phyloP scores from a whole-genome alignment of 1,140 invertebrate species.

The Dinoponera quadriceps region DNA sequence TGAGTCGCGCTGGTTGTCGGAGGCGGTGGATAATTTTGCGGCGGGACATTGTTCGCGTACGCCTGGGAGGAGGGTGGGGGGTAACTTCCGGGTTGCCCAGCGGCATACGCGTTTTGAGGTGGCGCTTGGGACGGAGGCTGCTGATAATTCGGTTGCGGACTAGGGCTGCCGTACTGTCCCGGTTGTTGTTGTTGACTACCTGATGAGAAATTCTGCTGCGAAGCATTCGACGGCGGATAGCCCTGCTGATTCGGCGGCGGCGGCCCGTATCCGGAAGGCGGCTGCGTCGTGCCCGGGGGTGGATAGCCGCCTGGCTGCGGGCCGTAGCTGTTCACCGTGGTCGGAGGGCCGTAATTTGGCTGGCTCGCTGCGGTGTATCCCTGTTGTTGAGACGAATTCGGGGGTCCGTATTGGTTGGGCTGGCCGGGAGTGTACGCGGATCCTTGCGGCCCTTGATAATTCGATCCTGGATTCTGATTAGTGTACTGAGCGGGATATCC shows the following conservation, averaged over 20 bases:
- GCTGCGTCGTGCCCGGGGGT: constrained; percentile 79
- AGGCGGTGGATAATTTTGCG: constrained; percentile 82
- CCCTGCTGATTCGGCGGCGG: constrained; percentile 83
- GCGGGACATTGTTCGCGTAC: constrained; percentile 82
- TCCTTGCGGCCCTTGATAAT: constrained; percentile 84
- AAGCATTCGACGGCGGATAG: constrained; percentile 81
- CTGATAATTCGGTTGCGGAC: constrained; percentile 83
- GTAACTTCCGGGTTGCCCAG: constrained; percentile 81
- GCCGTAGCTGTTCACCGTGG: constrained; percentile 83
- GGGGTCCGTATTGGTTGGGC: constrained; percentile 83
- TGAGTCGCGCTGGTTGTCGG: constrained; percentile 79
- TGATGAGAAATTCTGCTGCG: constrained; percentile 82
- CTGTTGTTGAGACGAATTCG: constrained; percentile 81
- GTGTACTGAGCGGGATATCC: constrained; percentile 85
- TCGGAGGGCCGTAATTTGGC: constrained; percentile 83
- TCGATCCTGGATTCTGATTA: constrained; percentile 83
- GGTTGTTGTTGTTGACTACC: constrained; percentile 80
- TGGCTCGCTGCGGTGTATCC: constrained; percentile 79
- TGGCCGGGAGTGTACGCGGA: constrained; percentile 80
- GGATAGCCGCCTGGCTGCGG: constrained; percentile 82
- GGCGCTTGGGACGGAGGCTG: constrained; percentile 83
- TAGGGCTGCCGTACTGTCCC: constrained; percentile 83
- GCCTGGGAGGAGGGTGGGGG: constrained; percentile 83
- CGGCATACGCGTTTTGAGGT: constrained; percentile 82
- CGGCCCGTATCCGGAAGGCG: constrained; percentile 82